Percentiles rank a stretch among this genome's conserved stretches.
phyloP scores from a whole-genome alignment of 2,113 vertebrate species.

The Dasyurus viverrinus region DNA sequence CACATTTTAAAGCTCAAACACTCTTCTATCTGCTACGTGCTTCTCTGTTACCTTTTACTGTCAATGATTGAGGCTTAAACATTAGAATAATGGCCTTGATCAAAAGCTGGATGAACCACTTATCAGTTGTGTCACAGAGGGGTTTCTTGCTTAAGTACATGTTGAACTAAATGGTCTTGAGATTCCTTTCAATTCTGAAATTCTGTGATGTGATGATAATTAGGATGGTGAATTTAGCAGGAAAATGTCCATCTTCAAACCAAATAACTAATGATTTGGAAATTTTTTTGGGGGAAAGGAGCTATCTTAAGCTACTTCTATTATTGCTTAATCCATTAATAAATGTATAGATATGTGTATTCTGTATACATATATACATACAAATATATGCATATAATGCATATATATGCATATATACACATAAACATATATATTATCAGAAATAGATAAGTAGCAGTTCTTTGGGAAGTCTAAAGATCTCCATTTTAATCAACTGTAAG shows the following conservation, averaged over 20 bases:
- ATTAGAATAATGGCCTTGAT: too few species aligned
- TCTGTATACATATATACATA: not conserved
- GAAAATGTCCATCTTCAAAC: not conserved
- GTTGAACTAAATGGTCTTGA: not conserved
- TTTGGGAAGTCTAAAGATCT: not conserved
- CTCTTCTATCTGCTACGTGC: too few species aligned
- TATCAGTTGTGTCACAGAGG: not conserved
- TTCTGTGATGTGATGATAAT: not conserved
- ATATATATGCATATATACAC: too few species aligned
- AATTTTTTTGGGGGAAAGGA: fast-evolving
- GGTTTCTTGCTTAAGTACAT: not conserved
- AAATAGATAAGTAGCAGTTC: not conserved
- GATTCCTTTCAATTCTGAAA: not conserved
- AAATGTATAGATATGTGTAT: not conserved
- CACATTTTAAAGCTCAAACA: too few species aligned
- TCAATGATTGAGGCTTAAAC: too few species aligned
- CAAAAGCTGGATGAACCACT: too few species aligned
- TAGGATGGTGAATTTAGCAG: not conserved
- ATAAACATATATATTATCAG: too few species aligned
- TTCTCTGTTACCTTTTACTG: too few species aligned
- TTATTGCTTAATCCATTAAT: not conserved
- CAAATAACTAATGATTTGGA: not conserved
- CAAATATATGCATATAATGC: not conserved
- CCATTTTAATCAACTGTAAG: not conserved
- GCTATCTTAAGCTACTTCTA: not conserved